A percentile compares a stretch with the other conserved stretches of the same genome.
Conservation (phyloP, 2,797 vertebrate species). For the Garrulus glandarius region DNA sequence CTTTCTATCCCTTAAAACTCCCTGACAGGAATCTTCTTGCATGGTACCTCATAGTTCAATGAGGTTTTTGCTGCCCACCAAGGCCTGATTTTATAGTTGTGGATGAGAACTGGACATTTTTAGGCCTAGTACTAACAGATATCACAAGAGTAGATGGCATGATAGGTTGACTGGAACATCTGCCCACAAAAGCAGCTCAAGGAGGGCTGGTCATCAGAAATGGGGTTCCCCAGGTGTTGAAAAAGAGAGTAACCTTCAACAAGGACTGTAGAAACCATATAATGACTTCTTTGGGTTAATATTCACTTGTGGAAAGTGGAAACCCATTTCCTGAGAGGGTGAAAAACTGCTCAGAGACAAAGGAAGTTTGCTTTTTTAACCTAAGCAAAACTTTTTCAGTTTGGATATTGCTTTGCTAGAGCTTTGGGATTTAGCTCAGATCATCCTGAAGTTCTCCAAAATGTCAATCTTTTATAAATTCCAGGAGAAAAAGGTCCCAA, state of each 20-base stretch:
- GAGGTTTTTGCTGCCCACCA: not conserved
- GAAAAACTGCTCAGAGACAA: not conserved
- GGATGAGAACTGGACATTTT: not conserved
- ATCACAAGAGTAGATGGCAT: not conserved
- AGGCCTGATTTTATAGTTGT: not conserved
- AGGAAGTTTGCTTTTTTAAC: not conserved
- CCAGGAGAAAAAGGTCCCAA: not conserved
- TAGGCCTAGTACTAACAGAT: not conserved
- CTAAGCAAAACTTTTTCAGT: not conserved
- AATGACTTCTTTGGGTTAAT: not conserved
- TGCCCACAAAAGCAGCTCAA: not conserved
- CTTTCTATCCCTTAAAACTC: fast-evolving
- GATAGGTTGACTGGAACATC: fast-evolving
- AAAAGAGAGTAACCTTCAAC: not conserved
- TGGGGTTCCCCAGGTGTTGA: fast-evolving
- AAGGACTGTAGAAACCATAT: not conserved
- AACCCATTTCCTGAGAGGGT: not conserved
- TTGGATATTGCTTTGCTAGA: not conserved
- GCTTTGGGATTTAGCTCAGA: not conserved
- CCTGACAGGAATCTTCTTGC: not conserved
- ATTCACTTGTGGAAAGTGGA: not conserved
- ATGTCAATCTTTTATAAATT: not conserved
- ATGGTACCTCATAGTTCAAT: not conserved
- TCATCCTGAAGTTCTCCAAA: not conserved
- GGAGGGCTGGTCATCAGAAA: not conserved